Evolutionary conservation across 2,113 vertebrate species (phyloP).

Genomic region (Callospermophilus lateralis): DNA sequence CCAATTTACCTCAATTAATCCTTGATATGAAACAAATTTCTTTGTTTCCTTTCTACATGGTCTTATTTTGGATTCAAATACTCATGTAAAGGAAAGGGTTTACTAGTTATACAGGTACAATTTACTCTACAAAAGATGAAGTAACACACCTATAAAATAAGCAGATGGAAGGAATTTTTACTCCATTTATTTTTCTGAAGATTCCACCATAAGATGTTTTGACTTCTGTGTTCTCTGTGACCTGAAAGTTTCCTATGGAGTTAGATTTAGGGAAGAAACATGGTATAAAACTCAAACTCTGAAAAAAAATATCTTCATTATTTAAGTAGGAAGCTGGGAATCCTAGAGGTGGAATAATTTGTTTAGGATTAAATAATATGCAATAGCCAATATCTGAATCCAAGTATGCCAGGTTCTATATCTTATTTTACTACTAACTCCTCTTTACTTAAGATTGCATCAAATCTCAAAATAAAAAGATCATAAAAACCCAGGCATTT

Average conservation of each 20-base stretch:
- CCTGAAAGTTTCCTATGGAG: not conserved
- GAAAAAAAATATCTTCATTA: not conserved
- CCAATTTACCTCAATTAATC: not conserved
- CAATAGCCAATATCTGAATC: not conserved
- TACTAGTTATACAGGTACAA: not conserved
- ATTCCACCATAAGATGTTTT: not conserved
- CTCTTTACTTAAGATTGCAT: not conserved
- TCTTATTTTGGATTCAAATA: not conserved
- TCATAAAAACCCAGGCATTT: rapidly evolving
- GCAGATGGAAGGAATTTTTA: not conserved
- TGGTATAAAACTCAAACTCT: not conserved
- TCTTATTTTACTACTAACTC: not conserved
- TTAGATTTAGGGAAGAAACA: not conserved
- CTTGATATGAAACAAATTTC: not conserved
- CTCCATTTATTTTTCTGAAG: not conserved
- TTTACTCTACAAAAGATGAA: not conserved
- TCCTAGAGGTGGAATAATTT: not conserved
- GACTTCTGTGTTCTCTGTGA: not conserved
- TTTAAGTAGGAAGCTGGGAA: not conserved
- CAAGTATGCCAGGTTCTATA: not conserved
- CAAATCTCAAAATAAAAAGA: not conserved
- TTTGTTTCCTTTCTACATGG: not conserved
- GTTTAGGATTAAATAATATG: not conserved
- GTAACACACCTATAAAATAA: not conserved
- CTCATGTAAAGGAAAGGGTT: not conserved